Evolutionary conservation across 23 tunicate species (phyloP).

Genomic region (Styela plicata): DNA sequence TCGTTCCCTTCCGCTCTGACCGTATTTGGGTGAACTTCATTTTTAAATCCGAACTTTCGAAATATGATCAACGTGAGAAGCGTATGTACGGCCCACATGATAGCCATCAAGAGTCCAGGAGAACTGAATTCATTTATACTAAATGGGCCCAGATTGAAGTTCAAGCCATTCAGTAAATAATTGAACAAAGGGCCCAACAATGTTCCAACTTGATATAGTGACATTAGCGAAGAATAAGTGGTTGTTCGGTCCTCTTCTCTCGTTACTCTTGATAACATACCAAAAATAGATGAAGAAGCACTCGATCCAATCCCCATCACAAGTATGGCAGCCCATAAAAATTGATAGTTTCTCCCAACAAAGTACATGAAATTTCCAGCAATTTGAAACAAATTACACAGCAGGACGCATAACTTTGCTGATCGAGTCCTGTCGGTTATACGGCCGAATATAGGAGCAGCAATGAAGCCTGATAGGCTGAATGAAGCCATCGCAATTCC

Average conservation of each 20-base stretch:
- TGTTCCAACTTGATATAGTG: conserved; percentile 72
- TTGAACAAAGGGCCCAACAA: conserved; percentile 85
- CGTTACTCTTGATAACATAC: conserved; percentile 59
- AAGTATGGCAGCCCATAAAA: conserved; percentile 61
- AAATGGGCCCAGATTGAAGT: conserved; percentile 70
- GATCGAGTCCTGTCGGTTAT: conserved; percentile 68
- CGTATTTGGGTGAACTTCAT: too few relatives aligned
- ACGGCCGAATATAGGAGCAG: conserved; percentile 78
- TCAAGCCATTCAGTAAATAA: conserved; percentile 36
- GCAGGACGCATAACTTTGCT: conserved; percentile 39
- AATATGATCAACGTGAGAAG: conserved; percentile 35
- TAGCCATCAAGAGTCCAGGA: conserved; percentile 79
- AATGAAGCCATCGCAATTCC: conserved; percentile 83
- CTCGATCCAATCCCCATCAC: conserved; percentile 86
- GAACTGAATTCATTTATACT: conserved; percentile 44
- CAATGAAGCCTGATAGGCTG: conserved; percentile 72
- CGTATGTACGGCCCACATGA: conserved; percentile 54
- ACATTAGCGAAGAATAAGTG: conserved; percentile 63
- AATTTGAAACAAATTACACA: conserved; percentile 75
- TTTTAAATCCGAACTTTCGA: conserved; percentile 17
- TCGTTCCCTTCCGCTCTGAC: too few relatives aligned
- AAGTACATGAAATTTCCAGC: conserved; percentile 80
- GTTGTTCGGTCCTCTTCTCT: conserved; percentile 64
- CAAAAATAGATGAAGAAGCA: conserved; percentile 79
- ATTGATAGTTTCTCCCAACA: conserved; percentile 30